Conservation (phyloP, 2,797 vertebrate species). For the Dryobates pubescens region DNA sequence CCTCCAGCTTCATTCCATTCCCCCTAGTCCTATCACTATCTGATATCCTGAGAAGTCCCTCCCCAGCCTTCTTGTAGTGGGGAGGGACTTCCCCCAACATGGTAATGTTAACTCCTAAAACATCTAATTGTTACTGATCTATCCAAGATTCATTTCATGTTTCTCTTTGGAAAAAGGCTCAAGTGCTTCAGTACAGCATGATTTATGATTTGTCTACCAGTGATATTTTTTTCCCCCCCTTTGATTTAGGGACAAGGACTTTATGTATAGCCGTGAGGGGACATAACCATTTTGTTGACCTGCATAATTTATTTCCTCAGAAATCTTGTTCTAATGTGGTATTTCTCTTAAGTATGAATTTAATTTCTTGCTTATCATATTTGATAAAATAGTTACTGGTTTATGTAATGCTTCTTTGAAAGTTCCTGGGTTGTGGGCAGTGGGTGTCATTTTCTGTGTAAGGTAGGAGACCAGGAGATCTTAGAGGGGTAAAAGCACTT, state of each 20-base stretch:
- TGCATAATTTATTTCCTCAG: neutral
- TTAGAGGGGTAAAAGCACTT: neutral
- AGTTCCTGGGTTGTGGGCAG: neutral
- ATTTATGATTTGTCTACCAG: neutral
- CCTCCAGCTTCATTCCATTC: too few species aligned
- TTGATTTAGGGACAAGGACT: neutral
- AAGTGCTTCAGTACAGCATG: neutral
- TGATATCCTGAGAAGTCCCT: too few species aligned
- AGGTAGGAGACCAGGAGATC: neutral
- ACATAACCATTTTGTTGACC: neutral
- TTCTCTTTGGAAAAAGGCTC: slow-evolving; percentile 15
- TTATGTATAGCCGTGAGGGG: neutral
- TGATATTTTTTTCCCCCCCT: neutral
- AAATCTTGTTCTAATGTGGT: neutral
- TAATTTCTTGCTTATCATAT: neutral
- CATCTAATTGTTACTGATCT: neutral
- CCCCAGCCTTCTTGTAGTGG: too few species aligned
- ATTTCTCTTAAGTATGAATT: neutral
- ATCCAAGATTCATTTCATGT: neutral
- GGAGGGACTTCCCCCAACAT: too few species aligned
- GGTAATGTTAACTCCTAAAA: neutral
- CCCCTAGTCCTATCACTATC: too few species aligned
- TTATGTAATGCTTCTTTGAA: neutral
- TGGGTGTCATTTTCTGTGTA: neutral
- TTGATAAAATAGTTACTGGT: neutral